Evolutionary conservation across 2,797 vertebrate species (phyloP), one percentile per base, ranked within the genome.

Genomic region (Pangasius larnaudii): DNA sequence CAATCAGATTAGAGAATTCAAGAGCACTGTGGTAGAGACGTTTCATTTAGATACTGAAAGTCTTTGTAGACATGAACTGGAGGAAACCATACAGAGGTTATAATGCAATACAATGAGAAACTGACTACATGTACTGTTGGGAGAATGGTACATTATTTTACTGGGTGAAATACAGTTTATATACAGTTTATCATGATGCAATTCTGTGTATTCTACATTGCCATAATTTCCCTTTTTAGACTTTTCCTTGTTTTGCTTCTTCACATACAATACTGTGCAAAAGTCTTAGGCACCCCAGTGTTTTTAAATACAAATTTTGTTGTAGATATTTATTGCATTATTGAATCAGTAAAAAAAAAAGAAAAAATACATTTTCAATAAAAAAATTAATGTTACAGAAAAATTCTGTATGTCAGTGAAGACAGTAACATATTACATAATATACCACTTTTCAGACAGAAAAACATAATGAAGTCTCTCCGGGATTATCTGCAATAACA

Each of bases 341-440:
- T 14, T 58, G 77, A 33, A 51, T 79, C 30, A 80, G 16, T 79
- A 56, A 56, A 79, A 56, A 79, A 77, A 77, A n/a, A 16, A 53
- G 0, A 53, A 51, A 51, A 51, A 51, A 56, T 18, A 22, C 5
- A 58, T 58, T 59, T 58, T 33, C 77, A 36, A 36, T 10, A 36
- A 36, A 36, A 81, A 16, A 61, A 36, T 58, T 3, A 16, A n/a
- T 27, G 33, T 27, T 61, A 59, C 33, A 9, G 13, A n/a, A 59
- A 58, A 33, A 78, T 19, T 56, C 8, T 19, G 49, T 36, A 63
- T 42, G 13, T 63, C 79, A 81, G 56, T 27, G 79, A 61, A 81
- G 22, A 42, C 27, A 58, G 30, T 59, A 80, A 59, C 78, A 46
- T 79, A 16, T 61, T 61, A 61, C 56, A 61, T 61, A 61, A 81